phyloP scores from a whole-genome alignment of 2,797 vertebrate species.

The Trematomus bernacchii region DNA sequence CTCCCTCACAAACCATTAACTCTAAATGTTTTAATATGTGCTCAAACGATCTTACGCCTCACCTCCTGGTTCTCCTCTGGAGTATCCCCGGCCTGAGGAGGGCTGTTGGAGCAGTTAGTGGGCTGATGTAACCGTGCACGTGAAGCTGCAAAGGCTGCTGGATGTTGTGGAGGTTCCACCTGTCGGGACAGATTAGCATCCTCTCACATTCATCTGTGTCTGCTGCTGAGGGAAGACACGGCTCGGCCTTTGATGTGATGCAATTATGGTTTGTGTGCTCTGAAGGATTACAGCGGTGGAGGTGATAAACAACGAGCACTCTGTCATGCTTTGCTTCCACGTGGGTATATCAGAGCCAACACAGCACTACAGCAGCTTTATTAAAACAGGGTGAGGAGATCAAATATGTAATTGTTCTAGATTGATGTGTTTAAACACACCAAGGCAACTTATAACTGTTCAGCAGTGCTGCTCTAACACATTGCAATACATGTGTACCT shows the following conservation, averaged over 20 bases:
- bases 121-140: slow-evolving; percentile 58
- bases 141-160: slow-evolving; percentile 41
- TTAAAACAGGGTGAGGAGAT: neutral
- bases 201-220: slow-evolving; percentile 41
- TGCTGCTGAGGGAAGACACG: slow-evolving; percentile 36
- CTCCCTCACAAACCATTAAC: neutral
- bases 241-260: slow-evolving; percentile 64
- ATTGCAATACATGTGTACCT: no score
- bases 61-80: neutral
- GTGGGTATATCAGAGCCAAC: slow-evolving; percentile 6
- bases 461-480: no score
- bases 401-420: neutral
- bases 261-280: slow-evolving; percentile 53
- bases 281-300: slow-evolving; percentile 52
- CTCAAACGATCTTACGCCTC: neutral
- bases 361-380: neutral
- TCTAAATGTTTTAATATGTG: no score
- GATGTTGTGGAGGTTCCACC: slow-evolving; percentile 67
- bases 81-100: neutral
- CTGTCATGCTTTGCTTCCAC: slow-evolving; percentile 39
- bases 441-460: neutral
- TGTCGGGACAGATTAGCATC: slow-evolving; percentile 59
- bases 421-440: neutral
- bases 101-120: slow-evolving; percentile 20
- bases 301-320: slow-evolving; percentile 54